These are phyloP conservation scores for Typhlomys cinereus DNA, from an alignment of 2,113 vertebrate species.

Conservation along the genomic window DNA sequence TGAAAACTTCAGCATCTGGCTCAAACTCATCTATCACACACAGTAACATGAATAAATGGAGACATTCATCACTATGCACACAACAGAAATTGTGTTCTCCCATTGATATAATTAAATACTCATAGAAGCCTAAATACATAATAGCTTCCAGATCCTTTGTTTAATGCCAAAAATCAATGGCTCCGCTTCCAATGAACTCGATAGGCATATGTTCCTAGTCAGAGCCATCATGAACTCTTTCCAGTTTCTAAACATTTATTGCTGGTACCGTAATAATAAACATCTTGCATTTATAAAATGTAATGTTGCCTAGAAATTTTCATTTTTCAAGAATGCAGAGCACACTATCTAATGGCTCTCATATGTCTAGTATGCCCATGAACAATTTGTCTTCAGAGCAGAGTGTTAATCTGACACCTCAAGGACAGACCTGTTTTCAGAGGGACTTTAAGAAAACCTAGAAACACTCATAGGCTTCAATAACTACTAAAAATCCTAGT, in stretches of 20 bases:
- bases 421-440: conserved; percentile 85
- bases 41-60: conserved; percentile 87
- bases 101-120: conserved; percentile 91
- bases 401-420: conserved; percentile 90
- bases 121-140: conserved; percentile 87
- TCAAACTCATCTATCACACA: conserved; percentile 84
- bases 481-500: conserved; percentile 82
- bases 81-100: conserved; percentile 88
- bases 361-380: conserved; percentile 85
- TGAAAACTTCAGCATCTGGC: conserved; percentile 84
- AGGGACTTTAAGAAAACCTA: conserved; percentile 78
- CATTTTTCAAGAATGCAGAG: conserved; percentile 88
- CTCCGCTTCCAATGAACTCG: conserved; percentile 76
- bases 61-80: conserved; percentile 88
- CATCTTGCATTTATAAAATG: conserved; percentile 91
- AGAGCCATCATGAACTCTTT: conserved; percentile 87
- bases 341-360: conserved; percentile 87
- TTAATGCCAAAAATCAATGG: conserved; percentile 89
- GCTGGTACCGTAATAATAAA: conserved; percentile 89
- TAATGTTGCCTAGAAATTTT: conserved; percentile 89
- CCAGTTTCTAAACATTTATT: conserved; percentile 92
- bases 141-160: conserved; percentile 89
- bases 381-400: conserved; percentile 88
- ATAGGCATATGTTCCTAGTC: conserved; percentile 89
- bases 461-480: conserved; percentile 78